Evolutionary conservation across 2,888 invertebrate genomes (phyloP), one percentile per base, ranked within the genome.

Genomic region (Aspidiotus rigidus): DNA sequence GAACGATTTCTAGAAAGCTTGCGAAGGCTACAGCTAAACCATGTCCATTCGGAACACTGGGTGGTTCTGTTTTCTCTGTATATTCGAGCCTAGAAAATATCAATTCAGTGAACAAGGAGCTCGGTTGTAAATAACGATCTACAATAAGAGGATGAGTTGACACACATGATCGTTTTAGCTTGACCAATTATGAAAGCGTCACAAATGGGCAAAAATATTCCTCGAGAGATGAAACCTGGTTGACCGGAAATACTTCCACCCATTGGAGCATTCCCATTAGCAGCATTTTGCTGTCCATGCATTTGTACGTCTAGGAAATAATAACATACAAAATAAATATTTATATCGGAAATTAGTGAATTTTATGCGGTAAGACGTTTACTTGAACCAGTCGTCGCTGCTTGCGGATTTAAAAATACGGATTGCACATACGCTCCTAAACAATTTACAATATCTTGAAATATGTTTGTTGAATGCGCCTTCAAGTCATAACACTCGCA

Each of bases 401-500:
- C 55, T 39, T 87, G 86, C 41, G 86, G 84, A 72, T 85, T 86
- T 60, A 91, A 87, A 78, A 93, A 88, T 40, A 94, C 83, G 64
- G 93, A 93, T 78, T 97, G 95, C 13, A 97, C 92, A 79, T 93
- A 97, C 0, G 92, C 90, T 15, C 94, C 95, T 73, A 96, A 81
- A 53, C 93, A 90, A 79, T 91, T 92, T 69, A 98, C 93, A 75
- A 98, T 94, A 79, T 97, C 95, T 77, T 94, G 89, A 76, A 97
- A 89, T 75, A 93, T 92, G 77, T 92, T 92, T 9, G 93, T 93
- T 0, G 92, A 90, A 79, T 93, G 93, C 72, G 91, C 90, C 77
- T 93, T 92, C 79, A 96, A 86, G 80, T 99, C 98, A 78, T 98
- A 99, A 73, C 91, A 93, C 77, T 89, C 86, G 79, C 97, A 96